These are phyloP conservation scores for Leptodactylus fallax DNA, from an alignment of 2,797 vertebrate species.

Conservation along the genomic window DNA sequence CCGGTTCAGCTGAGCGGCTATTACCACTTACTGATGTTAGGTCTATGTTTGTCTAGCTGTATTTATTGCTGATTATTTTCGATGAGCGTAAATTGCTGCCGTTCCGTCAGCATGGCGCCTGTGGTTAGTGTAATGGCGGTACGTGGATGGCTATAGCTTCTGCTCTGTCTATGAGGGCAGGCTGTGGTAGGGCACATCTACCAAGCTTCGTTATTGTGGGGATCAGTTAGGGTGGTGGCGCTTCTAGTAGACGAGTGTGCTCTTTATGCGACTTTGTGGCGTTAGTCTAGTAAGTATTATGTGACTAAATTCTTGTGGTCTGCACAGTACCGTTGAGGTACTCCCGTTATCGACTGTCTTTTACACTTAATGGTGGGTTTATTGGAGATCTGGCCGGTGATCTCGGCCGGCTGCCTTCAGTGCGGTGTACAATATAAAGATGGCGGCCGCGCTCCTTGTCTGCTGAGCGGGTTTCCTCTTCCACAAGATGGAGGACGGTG, in stretches of 20 bases:
- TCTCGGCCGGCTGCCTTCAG: not conserved
- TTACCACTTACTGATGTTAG: accelerated
- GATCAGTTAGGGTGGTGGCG: no score
- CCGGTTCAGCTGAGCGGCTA: accelerated
- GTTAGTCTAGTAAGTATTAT: no score
- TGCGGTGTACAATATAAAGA: slow-evolving; percentile 44
- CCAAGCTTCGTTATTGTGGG: no score
- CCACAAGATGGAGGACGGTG: slow-evolving; percentile 63
- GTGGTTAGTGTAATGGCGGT: not conserved
- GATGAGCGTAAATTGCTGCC: no score
- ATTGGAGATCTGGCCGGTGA: not conserved
- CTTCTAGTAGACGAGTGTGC: no score
- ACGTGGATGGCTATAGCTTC: no score
- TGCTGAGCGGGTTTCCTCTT: slow-evolving; percentile 40
- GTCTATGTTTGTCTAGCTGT: accelerated
- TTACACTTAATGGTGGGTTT: accelerated
- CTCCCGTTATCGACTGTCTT: no score
- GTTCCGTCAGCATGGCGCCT: not conserved
- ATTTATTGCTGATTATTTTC: not conserved
- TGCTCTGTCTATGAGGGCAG: no score
- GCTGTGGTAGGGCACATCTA: no score
- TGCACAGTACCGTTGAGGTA: no score
- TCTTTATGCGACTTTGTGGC: no score
- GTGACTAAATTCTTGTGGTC: no score
- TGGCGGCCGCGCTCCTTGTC: slow-evolving; percentile 50